Evolutionary conservation across 1,140 invertebrate species (phyloP).

Genomic region (Mycetomoellerius zeteki): DNA sequence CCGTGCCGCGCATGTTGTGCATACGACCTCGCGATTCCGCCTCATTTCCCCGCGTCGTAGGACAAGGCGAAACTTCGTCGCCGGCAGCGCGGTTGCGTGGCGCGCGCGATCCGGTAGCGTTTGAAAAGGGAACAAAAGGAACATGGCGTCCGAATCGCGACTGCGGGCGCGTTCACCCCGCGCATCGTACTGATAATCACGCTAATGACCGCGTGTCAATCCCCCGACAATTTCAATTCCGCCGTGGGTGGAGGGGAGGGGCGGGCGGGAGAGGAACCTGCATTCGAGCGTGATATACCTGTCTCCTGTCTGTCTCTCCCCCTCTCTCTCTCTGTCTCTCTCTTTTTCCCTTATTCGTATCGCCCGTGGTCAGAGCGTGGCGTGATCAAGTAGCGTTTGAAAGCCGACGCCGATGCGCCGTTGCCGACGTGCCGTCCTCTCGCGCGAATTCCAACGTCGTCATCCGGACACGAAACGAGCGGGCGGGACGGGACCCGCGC

Average conservation of each 20-base stretch:
- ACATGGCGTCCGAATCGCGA: constrained; percentile 7
- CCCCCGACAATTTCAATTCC: constrained; percentile 29
- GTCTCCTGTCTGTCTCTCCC: not conserved
- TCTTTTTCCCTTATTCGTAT: not conserved
- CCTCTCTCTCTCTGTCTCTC: not conserved
- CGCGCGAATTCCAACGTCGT: constrained; percentile 65
- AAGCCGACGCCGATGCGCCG: constrained; percentile 23
- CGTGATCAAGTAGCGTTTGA: constrained; percentile 77
- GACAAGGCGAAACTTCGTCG: not conserved
- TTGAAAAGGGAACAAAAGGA: constrained; percentile 46
- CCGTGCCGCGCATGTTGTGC: constrained; percentile 24
- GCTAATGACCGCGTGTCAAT: constrained; percentile 72
- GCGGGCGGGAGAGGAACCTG: not conserved
- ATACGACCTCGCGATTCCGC: not conserved
- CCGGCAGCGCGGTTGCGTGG: constrained; percentile 48
- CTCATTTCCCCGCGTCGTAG: not conserved
- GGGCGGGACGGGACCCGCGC: not conserved
- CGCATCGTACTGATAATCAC: constrained; percentile 41
- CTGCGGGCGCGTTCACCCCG: constrained; percentile 41
- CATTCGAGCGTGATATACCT: constrained; percentile 44
- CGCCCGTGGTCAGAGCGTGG: constrained; percentile 62
- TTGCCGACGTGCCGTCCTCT: not conserved
- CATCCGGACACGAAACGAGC: not conserved
- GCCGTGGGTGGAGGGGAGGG: not conserved
- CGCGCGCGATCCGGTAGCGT: constrained; percentile 71